Conservation (phyloP, 2,888 invertebrate species). For the Lysandra coridon region DNA sequence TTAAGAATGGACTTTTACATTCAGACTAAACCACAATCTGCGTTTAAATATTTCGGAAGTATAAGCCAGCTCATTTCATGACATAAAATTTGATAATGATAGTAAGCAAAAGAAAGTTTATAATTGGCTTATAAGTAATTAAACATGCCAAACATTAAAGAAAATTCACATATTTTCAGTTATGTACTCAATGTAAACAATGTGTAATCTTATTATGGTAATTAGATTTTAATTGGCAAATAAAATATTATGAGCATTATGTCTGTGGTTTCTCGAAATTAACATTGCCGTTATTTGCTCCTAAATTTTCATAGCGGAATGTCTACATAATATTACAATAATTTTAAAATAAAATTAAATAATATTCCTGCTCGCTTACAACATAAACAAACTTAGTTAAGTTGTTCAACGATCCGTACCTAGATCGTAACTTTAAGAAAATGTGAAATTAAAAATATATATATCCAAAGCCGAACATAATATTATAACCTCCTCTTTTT, state of each 20-base stretch:
- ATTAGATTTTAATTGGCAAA: background rate
- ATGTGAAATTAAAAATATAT: background rate
- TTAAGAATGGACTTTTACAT: conserved; percentile 14
- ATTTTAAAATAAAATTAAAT: background rate
- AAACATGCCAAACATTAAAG: background rate
- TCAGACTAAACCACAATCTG: background rate
- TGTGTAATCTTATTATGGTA: conserved; percentile 6
- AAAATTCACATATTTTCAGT: background rate
- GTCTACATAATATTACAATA: conserved; percentile 3
- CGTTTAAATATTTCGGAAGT: background rate
- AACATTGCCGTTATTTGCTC: conserved; percentile 1
- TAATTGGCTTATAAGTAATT: background rate
- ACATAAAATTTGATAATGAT: background rate
- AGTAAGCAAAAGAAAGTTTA: background rate
- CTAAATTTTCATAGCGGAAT: conserved; percentile 4
- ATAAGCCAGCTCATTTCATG: background rate
- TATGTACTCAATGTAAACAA: background rate
- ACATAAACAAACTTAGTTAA: background rate
- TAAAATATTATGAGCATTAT: background rate
- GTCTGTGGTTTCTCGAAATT: background rate
- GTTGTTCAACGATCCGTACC: background rate
- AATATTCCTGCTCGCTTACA: background rate
- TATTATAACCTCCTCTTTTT: too few relatives aligned
- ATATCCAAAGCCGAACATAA: too few relatives aligned
- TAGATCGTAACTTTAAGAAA: background rate